Evolutionary conservation across 2,888 invertebrate species (phyloP).

Genomic region (Serrognathus titanus): DNA sequence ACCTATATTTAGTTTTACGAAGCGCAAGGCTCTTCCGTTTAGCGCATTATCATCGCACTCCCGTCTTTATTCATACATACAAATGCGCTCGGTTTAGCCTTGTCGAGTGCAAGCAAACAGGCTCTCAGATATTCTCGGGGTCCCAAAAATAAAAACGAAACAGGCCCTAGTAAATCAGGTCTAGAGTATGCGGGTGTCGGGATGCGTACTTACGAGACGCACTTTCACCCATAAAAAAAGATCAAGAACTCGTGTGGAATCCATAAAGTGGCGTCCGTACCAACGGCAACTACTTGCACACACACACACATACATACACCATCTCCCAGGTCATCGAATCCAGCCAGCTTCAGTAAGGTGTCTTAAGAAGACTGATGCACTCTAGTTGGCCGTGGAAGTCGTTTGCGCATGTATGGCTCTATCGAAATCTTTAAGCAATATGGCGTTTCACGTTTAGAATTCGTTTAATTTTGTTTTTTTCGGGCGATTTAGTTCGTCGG

Average conservation of each 20-base stretch:
- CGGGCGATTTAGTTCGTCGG: too few relatives aligned
- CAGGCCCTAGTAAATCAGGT: too few relatives aligned
- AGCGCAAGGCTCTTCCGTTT: too few relatives aligned
- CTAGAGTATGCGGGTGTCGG: neutral
- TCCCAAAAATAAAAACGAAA: too few relatives aligned
- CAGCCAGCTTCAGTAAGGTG: conserved; percentile 27
- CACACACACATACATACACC: conserved; percentile 17
- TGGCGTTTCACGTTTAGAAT: conserved; percentile 10
- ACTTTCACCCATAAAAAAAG: neutral
- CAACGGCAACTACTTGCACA: neutral
- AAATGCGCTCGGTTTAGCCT: too few relatives aligned
- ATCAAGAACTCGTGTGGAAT: conserved; percentile 1
- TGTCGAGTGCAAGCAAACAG: too few relatives aligned
- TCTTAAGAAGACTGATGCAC: conserved; percentile 23
- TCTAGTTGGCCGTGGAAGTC: conserved; percentile 26
- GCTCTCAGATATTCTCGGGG: too few relatives aligned
- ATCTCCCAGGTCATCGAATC: conserved; percentile 33
- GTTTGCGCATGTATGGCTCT: conserved; percentile 16
- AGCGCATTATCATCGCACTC: too few relatives aligned
- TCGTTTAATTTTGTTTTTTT: neutral
- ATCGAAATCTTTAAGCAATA: conserved; percentile 17
- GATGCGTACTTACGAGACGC: neutral
- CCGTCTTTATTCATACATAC: too few relatives aligned
- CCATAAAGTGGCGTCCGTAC: conserved; percentile 19
- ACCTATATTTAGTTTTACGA: neutral